Evolutionary conservation across 2,113 vertebrate species (phyloP).

Genomic region (Oreocharis arfaki): DNA sequence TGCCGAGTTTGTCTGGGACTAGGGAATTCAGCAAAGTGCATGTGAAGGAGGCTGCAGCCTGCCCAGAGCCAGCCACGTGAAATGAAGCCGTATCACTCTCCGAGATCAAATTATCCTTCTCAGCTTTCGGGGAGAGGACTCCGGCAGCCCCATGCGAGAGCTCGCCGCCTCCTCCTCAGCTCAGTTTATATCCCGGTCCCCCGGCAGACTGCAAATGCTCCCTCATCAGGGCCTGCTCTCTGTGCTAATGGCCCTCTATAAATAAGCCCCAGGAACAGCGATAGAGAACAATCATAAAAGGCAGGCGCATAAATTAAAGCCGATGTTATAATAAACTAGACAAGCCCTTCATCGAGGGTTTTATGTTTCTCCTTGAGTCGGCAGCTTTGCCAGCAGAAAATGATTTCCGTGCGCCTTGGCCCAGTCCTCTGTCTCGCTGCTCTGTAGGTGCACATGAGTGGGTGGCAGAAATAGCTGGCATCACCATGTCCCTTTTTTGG

Average conservation of each 20-base stretch:
- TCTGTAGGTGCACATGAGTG: not conserved
- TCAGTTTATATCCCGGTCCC: not conserved
- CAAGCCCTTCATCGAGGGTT: not conserved
- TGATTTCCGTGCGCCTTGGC: not conserved
- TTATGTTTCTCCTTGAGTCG: slow-evolving; percentile 30
- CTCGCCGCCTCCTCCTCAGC: not conserved
- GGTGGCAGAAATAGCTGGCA: not conserved
- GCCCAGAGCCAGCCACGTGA: not conserved
- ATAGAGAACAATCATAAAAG: slow-evolving; percentile 49
- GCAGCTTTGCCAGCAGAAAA: not conserved
- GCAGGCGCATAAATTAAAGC: slow-evolving; percentile 44
- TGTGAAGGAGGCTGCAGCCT: slow-evolving; percentile 28
- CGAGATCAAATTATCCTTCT: slow-evolving; percentile 12
- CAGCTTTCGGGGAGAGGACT: not conserved
- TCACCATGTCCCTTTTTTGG: not conserved
- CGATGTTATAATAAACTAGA: slow-evolving; percentile 32
- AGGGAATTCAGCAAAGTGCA: not conserved
- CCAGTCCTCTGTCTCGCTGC: not conserved
- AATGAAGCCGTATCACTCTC: not conserved
- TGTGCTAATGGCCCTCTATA: slow-evolving; percentile 23
- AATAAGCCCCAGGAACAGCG: slow-evolving; percentile 31
- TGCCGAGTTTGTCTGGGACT: not conserved
- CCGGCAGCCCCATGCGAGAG: not conserved
- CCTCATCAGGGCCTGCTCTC: slow-evolving; percentile 18
- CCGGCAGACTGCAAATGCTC: not conserved